Evolutionary conservation across 2,888 invertebrate genomes (phyloP).

Genomic region (Andrena trimmerana): DNA sequence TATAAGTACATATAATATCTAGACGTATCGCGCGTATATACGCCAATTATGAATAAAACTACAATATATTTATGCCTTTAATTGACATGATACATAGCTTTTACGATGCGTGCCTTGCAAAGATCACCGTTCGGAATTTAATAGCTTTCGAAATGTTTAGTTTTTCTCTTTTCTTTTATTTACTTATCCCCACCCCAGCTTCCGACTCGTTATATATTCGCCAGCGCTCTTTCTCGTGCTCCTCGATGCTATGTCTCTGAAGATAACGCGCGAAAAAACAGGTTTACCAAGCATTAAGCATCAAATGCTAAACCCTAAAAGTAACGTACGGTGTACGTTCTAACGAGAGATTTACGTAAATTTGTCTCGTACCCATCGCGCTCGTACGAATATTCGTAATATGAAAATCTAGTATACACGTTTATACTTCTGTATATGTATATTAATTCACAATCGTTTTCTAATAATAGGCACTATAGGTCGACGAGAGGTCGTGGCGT

Average conservation of each 20-base stretch:
- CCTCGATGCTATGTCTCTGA: slow-evolving; percentile 44
- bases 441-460: slow-evolving; percentile 58
- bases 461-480: slow-evolving; percentile 75
- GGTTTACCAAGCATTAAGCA: slow-evolving; percentile 56
- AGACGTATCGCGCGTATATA: slow-evolving; percentile 49
- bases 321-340: slow-evolving; percentile 61
- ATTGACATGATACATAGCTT: slow-evolving; percentile 72
- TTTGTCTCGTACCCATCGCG: slow-evolving; percentile 42
- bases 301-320: slow-evolving; percentile 60
- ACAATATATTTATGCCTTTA: slow-evolving; percentile 65
- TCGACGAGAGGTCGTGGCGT: slow-evolving; percentile 72
- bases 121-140: slow-evolving; percentile 54
- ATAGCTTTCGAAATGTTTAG: slow-evolving; percentile 35
- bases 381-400: slow-evolving; percentile 53
- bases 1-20: slow-evolving; percentile 46
- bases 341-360: slow-evolving; percentile 51
- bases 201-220: background rate
- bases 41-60: slow-evolving; percentile 52
- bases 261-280: slow-evolving; percentile 48
- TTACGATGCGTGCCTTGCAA: slow-evolving; percentile 60
- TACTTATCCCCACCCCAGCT: background rate
- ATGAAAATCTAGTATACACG: slow-evolving; percentile 62
- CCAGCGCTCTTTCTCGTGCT: slow-evolving; percentile 10
- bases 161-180: slow-evolving; percentile 2
- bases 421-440: slow-evolving; percentile 54